Conservation (phyloP, 2,797 vertebrate genomes). For the Caiman crocodilus region DNA sequence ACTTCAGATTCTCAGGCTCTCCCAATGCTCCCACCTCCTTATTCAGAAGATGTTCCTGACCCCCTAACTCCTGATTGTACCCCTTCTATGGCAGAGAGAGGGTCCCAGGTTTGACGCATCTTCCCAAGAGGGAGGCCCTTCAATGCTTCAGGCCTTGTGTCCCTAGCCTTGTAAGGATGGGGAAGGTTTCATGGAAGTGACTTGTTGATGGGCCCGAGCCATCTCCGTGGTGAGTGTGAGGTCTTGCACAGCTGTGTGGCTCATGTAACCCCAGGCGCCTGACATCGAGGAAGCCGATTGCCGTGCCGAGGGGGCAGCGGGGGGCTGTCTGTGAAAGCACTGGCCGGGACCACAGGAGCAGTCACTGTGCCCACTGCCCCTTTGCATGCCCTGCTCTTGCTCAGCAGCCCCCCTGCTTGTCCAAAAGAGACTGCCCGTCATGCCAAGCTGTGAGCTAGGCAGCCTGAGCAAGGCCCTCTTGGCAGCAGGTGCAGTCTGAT, state of each 20-base stretch:
- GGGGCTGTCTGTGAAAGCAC: too few species aligned
- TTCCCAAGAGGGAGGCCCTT: neutral
- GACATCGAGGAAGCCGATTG: neutral
- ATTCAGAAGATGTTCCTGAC: neutral
- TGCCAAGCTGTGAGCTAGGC: neutral
- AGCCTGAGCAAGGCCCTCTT: neutral
- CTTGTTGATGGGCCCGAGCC: neutral
- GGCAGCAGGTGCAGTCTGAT: too few species aligned
- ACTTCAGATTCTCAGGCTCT: neutral
- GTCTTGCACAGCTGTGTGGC: neutral
- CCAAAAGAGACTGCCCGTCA: neutral
- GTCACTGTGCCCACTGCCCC: neutral
- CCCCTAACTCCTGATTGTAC: neutral
- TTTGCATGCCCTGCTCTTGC: rapidly evolving
- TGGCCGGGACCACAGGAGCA: too few species aligned
- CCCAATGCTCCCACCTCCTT: neutral
- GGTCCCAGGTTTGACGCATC: neutral
- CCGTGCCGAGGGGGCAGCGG: neutral
- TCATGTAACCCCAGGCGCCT: neutral
- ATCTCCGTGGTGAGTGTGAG: neutral
- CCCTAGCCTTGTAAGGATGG: neutral
- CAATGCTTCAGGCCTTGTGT: neutral
- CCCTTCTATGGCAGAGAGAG: neutral
- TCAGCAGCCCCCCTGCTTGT: neutral
- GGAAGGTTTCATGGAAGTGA: neutral